A percentile compares a stretch with the other conserved stretches of the same genome.
Evolutionary conservation across 2,888 invertebrate species (phyloP).

Genomic region (Thysanoteuthis rhombus): DNA sequence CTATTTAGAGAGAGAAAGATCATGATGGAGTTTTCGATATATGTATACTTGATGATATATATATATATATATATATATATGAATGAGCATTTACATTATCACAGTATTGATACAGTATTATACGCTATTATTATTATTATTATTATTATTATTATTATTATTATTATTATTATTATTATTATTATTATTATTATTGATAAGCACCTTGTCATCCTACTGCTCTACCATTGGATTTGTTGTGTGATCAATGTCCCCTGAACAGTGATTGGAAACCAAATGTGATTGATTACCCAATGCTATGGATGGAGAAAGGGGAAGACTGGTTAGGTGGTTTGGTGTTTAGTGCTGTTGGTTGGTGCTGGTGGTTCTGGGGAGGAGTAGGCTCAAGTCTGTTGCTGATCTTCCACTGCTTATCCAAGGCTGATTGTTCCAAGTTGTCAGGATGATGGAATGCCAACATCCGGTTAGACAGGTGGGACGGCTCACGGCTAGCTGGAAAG

Average conservation of each 20-base stretch:
- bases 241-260: not conserved
- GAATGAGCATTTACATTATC: too few species aligned
- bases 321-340: not conserved
- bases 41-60: too few species aligned
- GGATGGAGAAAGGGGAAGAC: not conserved
- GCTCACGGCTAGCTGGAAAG: not conserved
- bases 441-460: slow-evolving; percentile 12
- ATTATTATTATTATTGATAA: too few species aligned
- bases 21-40: too few species aligned
- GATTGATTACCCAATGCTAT: not conserved
- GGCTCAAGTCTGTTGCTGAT: not conserved
- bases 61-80: too few species aligned
- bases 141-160: too few species aligned
- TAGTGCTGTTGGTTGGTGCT: not conserved
- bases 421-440: not conserved
- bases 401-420: not conserved
- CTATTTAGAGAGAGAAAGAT: too few species aligned
- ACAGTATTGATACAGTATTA: too few species aligned
- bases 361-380: not conserved
- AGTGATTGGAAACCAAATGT: slow-evolving; percentile 12
- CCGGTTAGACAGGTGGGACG: not conserved
- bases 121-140: too few species aligned
- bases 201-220: too few species aligned
- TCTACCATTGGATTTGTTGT: not conserved
- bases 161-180: too few species aligned